A percentile compares a stretch with the other conserved stretches of the same genome.
Conservation (phyloP, 2,888 invertebrate genomes). For the Drosophila kanekoi region DNA sequence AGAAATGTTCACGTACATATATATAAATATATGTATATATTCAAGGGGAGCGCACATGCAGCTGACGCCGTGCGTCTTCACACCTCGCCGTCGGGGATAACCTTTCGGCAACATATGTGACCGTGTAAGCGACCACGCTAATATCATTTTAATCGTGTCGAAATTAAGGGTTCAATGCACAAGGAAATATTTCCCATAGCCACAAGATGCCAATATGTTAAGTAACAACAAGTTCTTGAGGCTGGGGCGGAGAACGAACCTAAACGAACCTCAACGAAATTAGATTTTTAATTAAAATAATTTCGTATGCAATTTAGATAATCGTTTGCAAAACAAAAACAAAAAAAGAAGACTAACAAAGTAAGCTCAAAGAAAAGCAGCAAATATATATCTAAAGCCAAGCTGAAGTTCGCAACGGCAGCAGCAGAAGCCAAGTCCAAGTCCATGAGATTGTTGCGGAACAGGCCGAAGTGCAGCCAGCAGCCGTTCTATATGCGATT, state of each 20-base stretch:
- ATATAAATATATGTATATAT: background rate
- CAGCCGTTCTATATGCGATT: conserved; percentile 79
- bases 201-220: conserved; percentile 48
- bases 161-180: conserved; percentile 76
- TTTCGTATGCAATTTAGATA: conserved; percentile 86
- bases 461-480: conserved; percentile 19
- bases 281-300: conserved; percentile 86
- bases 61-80: conserved; percentile 76
- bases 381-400: conserved; percentile 34
- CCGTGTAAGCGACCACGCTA: conserved; percentile 48
- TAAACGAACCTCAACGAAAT: conserved; percentile 63
- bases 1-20: conserved; percentile 51
- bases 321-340: conserved; percentile 84
- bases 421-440: conserved; percentile 24
- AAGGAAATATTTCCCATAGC: conserved; percentile 54
- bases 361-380: conserved; percentile 3
- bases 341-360: conserved; percentile 16
- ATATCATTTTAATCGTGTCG: conserved; percentile 83
- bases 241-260: conserved; percentile 28
- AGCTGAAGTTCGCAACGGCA: conserved; percentile 15
- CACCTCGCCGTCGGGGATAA: conserved; percentile 65
- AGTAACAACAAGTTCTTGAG: conserved; percentile 38
- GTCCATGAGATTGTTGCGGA: conserved; percentile 10
- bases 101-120: conserved; percentile 67
- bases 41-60: conserved; percentile 30